Evolutionary conservation across 1,140 invertebrate genomes (phyloP), one percentile per base, ranked within the genome.

Genomic region (Cepaea nemoralis): DNA sequence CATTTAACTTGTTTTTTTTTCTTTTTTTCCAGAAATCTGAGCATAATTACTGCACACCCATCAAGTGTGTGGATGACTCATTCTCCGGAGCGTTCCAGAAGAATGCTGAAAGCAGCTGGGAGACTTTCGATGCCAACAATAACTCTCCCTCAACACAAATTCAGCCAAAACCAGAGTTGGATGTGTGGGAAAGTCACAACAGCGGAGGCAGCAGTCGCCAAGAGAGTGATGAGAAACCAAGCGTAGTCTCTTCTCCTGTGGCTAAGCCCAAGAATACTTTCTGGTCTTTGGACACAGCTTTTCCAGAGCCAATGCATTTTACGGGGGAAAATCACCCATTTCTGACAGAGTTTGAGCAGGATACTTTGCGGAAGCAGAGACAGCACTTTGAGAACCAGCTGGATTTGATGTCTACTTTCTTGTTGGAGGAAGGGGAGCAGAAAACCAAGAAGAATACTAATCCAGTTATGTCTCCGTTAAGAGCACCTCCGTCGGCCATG

Each of bases 341-440:
- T 39, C 69, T 80, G 10, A 80, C 78, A n/a, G n/a, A 71, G 31
- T 33, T 73, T 48, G 78, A 80, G 48, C 78, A 80, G 39, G 78
- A 80, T 2, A 73, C 33, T 27, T 42, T 80, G 33, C 67, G 59
- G 27, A 31, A 73, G 42, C 39, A 73, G 37, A 48, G 69, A 37
- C n/a, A 80, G 10, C 78, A 80, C 35, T 80, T 80, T 73, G 67
- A 50, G 19, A 12, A 80, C 14, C 40, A 80, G 69, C 48, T 80
- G 19, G 24, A 12, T 1, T n/a, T 45, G 22, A n/a, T 80, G 45
- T 31, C 78, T 39, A 39, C 33, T 22, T 10, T 59, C 3, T 45
- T 35, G 33, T 16, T n/a, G 3, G 40, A 45, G 14, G 39, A 31
- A 31, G 35, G 24, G 5, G 55, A 27, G 3, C 35, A 31, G 14